Evolutionary conservation across 2,888 invertebrate genomes (phyloP), one percentile per base, ranked within the genome.

Genomic region (Melangyna quadrimaculata): DNA sequence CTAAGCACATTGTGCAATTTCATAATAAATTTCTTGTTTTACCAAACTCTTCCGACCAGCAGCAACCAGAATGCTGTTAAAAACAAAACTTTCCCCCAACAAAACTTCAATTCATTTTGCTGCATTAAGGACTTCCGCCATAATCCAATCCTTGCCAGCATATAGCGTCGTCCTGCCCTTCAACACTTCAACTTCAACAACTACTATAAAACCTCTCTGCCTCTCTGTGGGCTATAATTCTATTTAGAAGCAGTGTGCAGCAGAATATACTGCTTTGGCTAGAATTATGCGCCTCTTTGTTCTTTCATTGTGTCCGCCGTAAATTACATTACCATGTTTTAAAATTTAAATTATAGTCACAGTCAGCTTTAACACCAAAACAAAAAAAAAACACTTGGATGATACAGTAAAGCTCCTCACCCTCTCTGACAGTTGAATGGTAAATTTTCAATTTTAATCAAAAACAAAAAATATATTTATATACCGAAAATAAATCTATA

Each of bases 371-470:
- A 12, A 14, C 8, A 17, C 6, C 2, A 27, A 32, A 9, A 24
- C 8, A 17, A 59, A 43, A 45, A 57, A 29, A 57, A 57, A 55
- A 27, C 12, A 14, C n/a, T n/a, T n/a, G n/a, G 73, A 35, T 22
- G 22, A 53, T 29, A 29, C 22, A 48, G 32, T 67, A 35, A 35
- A 67, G 35, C 67, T 48, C 22, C 29, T 67, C 45, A n/a, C 19
- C 19, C 43, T 37, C 40, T 35, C 63, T 59, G 78, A 57, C 63
- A 71, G 43, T 63, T 61, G 74, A 63, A 70, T 35, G 79, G 51
- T 12, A 27, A 53, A 59, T 79, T 79, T 84, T 59, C 74, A 74
- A 74, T 83, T 83, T 83, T 79, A 74, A 83, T 79, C 73, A 83
- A 73, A 78, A 74, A 70, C 74, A 67, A 17, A 22, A 59, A 7